Conservation (phyloP, 1,140 invertebrate genomes). For the Euura saliciscinereae region DNA sequence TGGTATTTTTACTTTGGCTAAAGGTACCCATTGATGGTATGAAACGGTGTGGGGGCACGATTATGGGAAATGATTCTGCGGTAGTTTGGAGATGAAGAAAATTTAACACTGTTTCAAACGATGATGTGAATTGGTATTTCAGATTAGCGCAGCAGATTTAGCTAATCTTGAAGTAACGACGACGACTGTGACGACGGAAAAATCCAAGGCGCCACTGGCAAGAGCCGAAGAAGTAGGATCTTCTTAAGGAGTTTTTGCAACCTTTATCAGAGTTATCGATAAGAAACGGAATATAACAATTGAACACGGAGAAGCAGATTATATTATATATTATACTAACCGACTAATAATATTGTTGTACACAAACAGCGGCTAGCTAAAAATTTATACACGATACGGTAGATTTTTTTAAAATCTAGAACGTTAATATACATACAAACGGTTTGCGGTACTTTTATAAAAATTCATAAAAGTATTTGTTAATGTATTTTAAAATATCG, state of each 20-base stretch:
- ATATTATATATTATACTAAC: slow-evolving; percentile 23
- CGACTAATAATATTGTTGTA: slow-evolving; percentile 32
- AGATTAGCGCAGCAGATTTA: slow-evolving; percentile 57
- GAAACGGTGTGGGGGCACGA: too few species aligned
- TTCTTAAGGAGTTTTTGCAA: slow-evolving; percentile 31
- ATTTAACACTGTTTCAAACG: too few species aligned
- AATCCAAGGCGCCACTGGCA: slow-evolving; percentile 54
- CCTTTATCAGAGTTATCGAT: slow-evolving; percentile 1
- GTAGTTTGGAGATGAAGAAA: not conserved
- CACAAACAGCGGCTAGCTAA: slow-evolving; percentile 38
- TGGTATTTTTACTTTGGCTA: too few species aligned
- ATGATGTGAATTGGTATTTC: slow-evolving; percentile 16
- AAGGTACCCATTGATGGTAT: too few species aligned
- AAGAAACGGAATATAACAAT: not conserved
- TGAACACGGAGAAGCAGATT: not conserved
- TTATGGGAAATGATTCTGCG: not conserved
- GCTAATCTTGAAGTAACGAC: slow-evolving; percentile 55
- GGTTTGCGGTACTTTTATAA: not conserved
- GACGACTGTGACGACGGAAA: slow-evolving; percentile 58
- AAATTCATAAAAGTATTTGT: not conserved
- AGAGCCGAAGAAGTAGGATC: slow-evolving; percentile 57
- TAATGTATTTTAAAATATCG: not conserved
- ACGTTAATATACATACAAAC: not conserved
- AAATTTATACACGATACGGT: slow-evolving; percentile 37
- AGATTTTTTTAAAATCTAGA: slow-evolving; percentile 35